These are phyloP conservation scores for Allophyes oxyacanthae DNA, from an alignment of 2,888 invertebrate genomes.

Conservation along the genomic window DNA sequence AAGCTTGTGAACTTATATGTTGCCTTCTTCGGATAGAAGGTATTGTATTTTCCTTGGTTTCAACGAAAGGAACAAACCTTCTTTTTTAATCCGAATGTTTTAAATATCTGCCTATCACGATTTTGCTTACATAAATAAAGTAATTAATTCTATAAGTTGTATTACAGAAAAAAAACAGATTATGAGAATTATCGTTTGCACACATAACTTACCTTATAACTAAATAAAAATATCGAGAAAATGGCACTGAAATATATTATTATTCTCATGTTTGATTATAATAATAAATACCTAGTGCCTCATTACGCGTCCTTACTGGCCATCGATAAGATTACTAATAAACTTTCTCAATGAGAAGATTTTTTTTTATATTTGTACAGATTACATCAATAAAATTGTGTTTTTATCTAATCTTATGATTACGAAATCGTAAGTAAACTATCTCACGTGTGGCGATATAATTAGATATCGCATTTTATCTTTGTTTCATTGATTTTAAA, in stretches of 20 bases:
- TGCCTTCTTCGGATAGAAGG: slow-evolving; percentile 3
- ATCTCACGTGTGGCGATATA: slow-evolving; percentile 41
- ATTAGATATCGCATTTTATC: slow-evolving; percentile 19
- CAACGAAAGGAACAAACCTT: too few relatives aligned
- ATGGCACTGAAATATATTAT: slow-evolving; percentile 41
- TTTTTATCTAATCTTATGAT: slow-evolving; percentile 50
- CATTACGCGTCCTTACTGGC: slow-evolving; percentile 26
- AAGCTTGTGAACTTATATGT: slow-evolving; percentile 20
- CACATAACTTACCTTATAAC: slow-evolving; percentile 52
- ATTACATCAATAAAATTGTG: slow-evolving; percentile 42
- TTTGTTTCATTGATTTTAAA: background rate
- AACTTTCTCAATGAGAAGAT: slow-evolving; percentile 21
- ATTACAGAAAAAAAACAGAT: too few relatives aligned
- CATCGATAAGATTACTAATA: slow-evolving; percentile 16
- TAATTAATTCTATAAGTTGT: too few relatives aligned
- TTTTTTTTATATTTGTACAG: slow-evolving; percentile 39
- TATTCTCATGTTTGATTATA: slow-evolving; percentile 57
- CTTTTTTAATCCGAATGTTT: too few relatives aligned
- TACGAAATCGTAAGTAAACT: slow-evolving; percentile 20
- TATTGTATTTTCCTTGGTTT: too few relatives aligned
- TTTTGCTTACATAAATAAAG: too few relatives aligned
- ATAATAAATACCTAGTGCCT: slow-evolving; percentile 26
- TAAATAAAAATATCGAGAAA: slow-evolving; percentile 47
- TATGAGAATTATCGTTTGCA: background rate
- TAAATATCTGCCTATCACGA: too few relatives aligned